Percentiles rank a stretch among this genome's conserved stretches.
phyloP scores from a whole-genome alignment of 2,888 invertebrate species.

The Rhamphomyia laevipes region DNA sequence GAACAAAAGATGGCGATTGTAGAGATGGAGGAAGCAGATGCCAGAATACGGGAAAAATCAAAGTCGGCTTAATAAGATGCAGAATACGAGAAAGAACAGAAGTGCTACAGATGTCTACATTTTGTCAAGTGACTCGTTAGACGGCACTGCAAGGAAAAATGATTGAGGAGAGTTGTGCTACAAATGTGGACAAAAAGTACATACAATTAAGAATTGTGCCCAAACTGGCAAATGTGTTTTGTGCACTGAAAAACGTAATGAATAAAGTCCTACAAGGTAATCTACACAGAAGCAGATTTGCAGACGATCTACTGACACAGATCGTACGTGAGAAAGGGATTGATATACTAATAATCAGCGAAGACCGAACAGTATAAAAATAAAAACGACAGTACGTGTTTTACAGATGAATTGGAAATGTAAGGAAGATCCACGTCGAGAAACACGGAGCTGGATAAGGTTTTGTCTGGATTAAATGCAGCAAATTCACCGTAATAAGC shows the following conservation, averaged over 20 bases:
- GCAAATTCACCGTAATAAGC: not conserved
- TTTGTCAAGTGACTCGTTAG: too few species aligned
- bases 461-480: not conserved
- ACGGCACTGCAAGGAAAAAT: not conserved
- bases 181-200: not conserved
- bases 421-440: not conserved
- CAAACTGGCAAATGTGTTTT: not conserved
- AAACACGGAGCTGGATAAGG: not conserved
- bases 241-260: not conserved
- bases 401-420: not conserved
- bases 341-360: not conserved
- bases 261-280: not conserved
- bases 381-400: not conserved
- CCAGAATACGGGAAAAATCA: not conserved
- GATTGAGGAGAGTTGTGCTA: not conserved
- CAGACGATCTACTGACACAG: not conserved
- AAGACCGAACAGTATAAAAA: not conserved
- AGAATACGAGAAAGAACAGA: not conserved
- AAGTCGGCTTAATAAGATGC: slow-evolving; percentile 4
- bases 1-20: slow-evolving; percentile 2
- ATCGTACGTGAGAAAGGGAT: not conserved
- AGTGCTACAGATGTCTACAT: not conserved
- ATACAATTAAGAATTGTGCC: not conserved
- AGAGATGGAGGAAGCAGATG: not conserved
- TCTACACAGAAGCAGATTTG: not conserved